Conservation (phyloP, 1,140 invertebrate genomes). For the Halictus rubicundus region DNA sequence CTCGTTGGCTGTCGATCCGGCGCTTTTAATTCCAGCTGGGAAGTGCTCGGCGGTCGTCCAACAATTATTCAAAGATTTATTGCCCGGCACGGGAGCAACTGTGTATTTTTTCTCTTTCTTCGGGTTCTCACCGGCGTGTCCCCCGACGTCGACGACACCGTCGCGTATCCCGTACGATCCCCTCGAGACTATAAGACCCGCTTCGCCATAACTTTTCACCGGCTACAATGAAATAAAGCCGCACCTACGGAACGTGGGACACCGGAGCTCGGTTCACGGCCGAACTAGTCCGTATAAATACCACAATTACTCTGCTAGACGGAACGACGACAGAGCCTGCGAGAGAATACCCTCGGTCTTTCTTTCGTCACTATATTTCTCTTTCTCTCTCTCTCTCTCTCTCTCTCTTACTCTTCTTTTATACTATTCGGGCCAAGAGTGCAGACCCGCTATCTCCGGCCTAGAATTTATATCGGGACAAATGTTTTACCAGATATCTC, state of each 20-base stretch:
- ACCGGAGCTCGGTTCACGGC: neutral
- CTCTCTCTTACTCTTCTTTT: neutral
- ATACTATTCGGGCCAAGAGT: conserved; percentile 24
- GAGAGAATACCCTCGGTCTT: neutral
- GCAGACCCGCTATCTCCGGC: neutral
- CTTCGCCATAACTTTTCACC: neutral
- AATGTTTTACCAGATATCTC: neutral
- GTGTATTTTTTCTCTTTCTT: too few species aligned
- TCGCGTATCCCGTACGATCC: conserved; percentile 1
- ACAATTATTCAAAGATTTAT: conserved; percentile 31
- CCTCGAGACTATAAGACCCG: conserved; percentile 8
- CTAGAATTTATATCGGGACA: neutral
- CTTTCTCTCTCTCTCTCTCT: too few species aligned
- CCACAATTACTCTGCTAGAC: neutral
- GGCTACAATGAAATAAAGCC: conserved; percentile 8
- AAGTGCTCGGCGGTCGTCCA: neutral
- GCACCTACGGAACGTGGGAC: neutral
- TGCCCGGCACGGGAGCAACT: neutral
- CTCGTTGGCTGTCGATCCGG: too few species aligned
- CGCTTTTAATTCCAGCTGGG: neutral
- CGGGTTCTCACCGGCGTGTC: neutral
- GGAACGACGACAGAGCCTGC: neutral
- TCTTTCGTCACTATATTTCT: neutral
- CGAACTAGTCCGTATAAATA: conserved; percentile 5
- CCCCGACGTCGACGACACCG: neutral